Percentiles rank a stretch among this genome's conserved stretches.
These are phyloP conservation scores for Mirounga angustirostris DNA, from an alignment of 2,113 vertebrate species.

Conservation along the genomic window DNA sequence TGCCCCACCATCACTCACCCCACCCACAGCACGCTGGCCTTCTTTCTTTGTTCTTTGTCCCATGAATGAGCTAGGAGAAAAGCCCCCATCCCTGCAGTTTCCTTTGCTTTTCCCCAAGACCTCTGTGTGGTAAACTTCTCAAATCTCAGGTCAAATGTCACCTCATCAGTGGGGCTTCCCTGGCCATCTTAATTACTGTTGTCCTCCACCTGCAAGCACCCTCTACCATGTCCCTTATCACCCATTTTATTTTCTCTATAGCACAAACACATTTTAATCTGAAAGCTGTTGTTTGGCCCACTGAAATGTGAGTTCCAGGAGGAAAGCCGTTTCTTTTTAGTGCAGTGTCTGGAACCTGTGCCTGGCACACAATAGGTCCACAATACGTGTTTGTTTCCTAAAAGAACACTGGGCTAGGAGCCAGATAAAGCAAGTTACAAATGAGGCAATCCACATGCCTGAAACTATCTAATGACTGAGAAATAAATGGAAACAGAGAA, in stretches of 20 bases:
- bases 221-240: background rate
- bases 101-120: constrained; percentile 52
- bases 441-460: background rate
- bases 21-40: background rate
- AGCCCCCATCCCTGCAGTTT: background rate
- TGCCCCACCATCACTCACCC: background rate
- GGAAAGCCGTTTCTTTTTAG: background rate
- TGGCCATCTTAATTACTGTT: background rate
- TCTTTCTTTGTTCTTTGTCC: constrained; percentile 59
- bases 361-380: background rate
- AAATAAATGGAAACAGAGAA: background rate
- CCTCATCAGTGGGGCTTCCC: background rate
- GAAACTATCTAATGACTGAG: background rate
- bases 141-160: constrained; percentile 49
- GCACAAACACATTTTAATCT: background rate
- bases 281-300: background rate
- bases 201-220: background rate
- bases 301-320: background rate
- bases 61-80: background rate
- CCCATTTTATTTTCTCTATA: background rate
- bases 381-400: background rate
- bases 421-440: background rate
- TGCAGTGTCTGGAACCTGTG: background rate
- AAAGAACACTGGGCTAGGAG: background rate
- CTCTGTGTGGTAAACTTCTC: constrained; percentile 7